These are phyloP conservation scores for Odontesthes bonariensis DNA, from an alignment of 2,113 vertebrate genomes.

Conservation along the genomic window DNA sequence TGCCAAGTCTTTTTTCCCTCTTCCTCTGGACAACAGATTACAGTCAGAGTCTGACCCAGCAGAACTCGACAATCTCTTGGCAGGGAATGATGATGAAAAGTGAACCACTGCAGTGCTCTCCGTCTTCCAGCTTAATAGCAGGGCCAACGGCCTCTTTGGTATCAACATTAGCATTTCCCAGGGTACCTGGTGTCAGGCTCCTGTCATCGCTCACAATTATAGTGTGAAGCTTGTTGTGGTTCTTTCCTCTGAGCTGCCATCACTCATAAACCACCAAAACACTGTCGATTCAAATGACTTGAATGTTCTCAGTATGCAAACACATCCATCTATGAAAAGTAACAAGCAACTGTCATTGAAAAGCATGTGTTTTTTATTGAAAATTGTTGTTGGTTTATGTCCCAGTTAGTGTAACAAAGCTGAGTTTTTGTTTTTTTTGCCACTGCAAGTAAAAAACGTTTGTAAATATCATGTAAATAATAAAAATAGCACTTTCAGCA, in stretches of 20 bases:
- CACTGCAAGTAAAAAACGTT: not conserved
- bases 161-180: slow-evolving; percentile 51
- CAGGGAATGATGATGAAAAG: slow-evolving; percentile 55
- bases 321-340: not conserved
- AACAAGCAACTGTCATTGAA: not conserved
- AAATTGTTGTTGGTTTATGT: slow-evolving; percentile 19
- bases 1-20: slow-evolving; percentile 39
- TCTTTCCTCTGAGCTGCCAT: not conserved
- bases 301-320: slow-evolving; percentile 11
- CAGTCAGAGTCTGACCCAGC: slow-evolving; percentile 63
- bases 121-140: slow-evolving; percentile 56
- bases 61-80: slow-evolving; percentile 61
- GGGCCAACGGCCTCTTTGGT: slow-evolving; percentile 48
- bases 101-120: slow-evolving; percentile 70
- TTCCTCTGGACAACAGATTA: slow-evolving; percentile 47
- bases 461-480: slow-evolving; percentile 48
- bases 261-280: not conserved
- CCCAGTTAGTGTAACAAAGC: slow-evolving; percentile 9
- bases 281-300: not conserved
- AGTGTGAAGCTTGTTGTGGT: too few species aligned
- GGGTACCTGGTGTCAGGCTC: slow-evolving; percentile 34
- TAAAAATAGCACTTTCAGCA: slow-evolving; percentile 14
- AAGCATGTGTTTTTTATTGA: slow-evolving; percentile 11
- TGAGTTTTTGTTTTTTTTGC: slow-evolving; percentile 28
- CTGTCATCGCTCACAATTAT: slow-evolving; percentile 11